phyloP scores from a whole-genome alignment of 2,113 vertebrate genomes.

The Coreoperca whiteheadi region DNA sequence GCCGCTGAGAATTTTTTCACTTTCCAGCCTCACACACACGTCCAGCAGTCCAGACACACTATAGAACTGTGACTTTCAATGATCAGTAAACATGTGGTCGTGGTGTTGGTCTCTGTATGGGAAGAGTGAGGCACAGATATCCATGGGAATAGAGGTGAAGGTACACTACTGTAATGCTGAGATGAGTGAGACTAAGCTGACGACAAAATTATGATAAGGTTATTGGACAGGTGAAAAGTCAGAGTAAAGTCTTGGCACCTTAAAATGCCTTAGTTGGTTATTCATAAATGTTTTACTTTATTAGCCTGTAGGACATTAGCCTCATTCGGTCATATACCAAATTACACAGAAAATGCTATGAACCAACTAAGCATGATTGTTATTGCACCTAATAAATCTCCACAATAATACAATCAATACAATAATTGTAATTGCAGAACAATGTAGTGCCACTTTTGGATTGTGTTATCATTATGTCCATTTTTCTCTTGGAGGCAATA shows the following conservation, averaged over 20 bases:
- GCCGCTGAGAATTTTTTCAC: background rate
- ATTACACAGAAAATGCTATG: background rate
- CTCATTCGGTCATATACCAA: background rate
- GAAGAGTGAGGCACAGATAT: slow-evolving; percentile 17
- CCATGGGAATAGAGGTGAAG: slow-evolving; percentile 7
- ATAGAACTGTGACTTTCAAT: slow-evolving; percentile 6
- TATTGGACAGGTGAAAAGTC: background rate
- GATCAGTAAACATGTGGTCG: slow-evolving; percentile 42
- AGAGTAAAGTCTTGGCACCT: background rate
- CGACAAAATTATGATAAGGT: slow-evolving; percentile 24
- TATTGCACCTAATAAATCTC: background rate
- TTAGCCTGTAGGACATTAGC: background rate
- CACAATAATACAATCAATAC: background rate
- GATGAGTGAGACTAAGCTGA: slow-evolving; percentile 1
- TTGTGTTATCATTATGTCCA: background rate
- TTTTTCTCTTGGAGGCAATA: slow-evolving; percentile 1
- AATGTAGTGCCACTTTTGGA: background rate
- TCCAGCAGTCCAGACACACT: slow-evolving; percentile 2
- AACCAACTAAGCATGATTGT: background rate
- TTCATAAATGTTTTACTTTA: background rate
- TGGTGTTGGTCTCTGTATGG: slow-evolving; percentile 12
- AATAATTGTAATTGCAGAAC: background rate
- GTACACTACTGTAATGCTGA: slow-evolving; percentile 17
- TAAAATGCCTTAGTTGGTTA: background rate
- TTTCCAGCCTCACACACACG: slow-evolving; percentile 17